Evolutionary conservation across 2,797 vertebrate species (phyloP), one percentile per base, ranked within the genome.

Genomic region (Brachyrhaphis roseni): DNA sequence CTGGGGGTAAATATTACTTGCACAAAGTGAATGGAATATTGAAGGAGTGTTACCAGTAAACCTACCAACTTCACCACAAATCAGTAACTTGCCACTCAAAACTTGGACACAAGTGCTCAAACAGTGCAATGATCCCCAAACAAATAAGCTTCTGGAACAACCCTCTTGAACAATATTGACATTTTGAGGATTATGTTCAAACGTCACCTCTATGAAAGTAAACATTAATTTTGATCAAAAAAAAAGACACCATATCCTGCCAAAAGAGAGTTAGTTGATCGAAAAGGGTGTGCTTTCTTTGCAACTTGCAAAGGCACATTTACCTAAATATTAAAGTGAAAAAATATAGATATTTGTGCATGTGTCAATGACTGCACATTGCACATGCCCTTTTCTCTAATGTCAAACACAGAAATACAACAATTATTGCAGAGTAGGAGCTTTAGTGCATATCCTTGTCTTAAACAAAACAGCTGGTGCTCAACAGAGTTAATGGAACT

Each of bases 331-430:
- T 59, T 59, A 6, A 28, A 31, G 13, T 31, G 28, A 39, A 18
- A 20, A 66, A 66, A 66, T 39, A 4, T 20, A 64, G 12, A 31
- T 31, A 34, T 62, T 18, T 62, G 57, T 23, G 34, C 59, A 16
- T 64, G 31, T 16, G 31, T 18, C 28, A 20, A 36, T 64, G 16
- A 64, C 59, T 36, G 31, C n/a, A 18, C 62, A 18, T 53, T 70
- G 49, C 8, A 28, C 11, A 49, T 87, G 84, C 46, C 86, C 81
- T 90, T 91, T 90, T 81, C 75, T 76, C 46, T 80, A 82, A 86
- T 84, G 78, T 88, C 75, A 90, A 78, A 88, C 78, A 81, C n/a
- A 47, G 49, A 88, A 82, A 79, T 81, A 85, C 36, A 70, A 47
- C 2, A 66, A 23, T 15, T 39, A 5, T 70, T n/a, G 7, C 23